Percentiles rank a stretch among this genome's conserved stretches.
phyloP scores from a whole-genome alignment of 2,113 vertebrate species.

The Actenoides hombroni region DNA sequence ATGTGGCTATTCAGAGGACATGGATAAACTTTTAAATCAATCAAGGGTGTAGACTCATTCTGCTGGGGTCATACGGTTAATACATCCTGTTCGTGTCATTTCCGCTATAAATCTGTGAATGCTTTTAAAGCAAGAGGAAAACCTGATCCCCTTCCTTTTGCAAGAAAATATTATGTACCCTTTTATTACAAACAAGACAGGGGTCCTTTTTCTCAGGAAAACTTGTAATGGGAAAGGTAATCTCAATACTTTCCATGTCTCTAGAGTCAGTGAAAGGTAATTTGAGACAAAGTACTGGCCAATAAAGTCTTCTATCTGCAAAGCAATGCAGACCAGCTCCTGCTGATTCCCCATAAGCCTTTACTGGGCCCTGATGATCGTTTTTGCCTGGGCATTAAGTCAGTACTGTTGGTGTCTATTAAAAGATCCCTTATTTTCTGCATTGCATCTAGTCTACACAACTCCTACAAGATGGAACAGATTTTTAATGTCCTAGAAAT shows the following conservation, averaged over 20 bases:
- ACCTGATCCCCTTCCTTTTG: conserved; percentile 32
- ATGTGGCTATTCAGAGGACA: conserved; percentile 74
- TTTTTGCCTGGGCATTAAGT: neutral
- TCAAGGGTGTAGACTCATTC: conserved; percentile 70
- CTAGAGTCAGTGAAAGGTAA: neutral
- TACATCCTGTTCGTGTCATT: conserved; percentile 75
- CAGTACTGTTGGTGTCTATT: neutral
- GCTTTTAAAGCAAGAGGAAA: conserved; percentile 57
- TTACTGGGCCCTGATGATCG: neutral
- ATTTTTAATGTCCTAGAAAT: neutral
- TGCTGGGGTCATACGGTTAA: conserved; percentile 61
- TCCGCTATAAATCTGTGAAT: conserved; percentile 69
- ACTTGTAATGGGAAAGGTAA: neutral
- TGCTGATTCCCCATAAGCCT: neutral
- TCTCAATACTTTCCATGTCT: neutral
- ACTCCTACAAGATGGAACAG: neutral
- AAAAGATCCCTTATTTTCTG: neutral
- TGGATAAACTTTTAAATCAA: conserved; percentile 74
- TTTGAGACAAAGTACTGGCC: neutral
- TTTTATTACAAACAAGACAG: conserved; percentile 13
- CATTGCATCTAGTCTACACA: neutral
- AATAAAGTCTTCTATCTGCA: neutral
- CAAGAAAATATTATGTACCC: neutral
- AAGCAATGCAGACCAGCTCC: neutral
- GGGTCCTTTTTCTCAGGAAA: neutral